Base-by-base conservation (phyloP, 2,888 invertebrate species). In the Drosophila fungiperda region DNA sequence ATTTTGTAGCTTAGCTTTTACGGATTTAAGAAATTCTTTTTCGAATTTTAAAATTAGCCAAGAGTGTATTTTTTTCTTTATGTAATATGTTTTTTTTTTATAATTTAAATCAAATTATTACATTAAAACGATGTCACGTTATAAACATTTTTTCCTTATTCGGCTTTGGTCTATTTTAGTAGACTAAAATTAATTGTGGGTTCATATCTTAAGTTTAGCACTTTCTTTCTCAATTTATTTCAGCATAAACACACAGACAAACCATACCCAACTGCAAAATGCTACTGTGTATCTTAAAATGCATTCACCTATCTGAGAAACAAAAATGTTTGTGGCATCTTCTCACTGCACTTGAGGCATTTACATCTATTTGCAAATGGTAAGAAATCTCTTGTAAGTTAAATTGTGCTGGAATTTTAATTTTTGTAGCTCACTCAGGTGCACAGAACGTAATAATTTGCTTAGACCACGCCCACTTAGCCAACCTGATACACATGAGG, bases 401-500 rank as follows among this genome's bases (percentile, higher is more conserved):
- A 78, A 78, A 78, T 81, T 76, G 62, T 66, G 82, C 32, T 29
- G 63, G 79, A 76, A 82, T 84, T 87, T 81, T 70, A 75, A 87
- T 82, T 84, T 76, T 59, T 66, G 62, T 64, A 54, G 53, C 62
- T 54, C 49, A 65, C 54, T 57, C 38, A 20, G 45, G 20, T 70
- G 71, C 64, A 32, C 49, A n/a, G 32, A 38, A 45, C 26, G n/a
- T 61, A 71, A 48, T 68, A 76, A 72, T 80, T 78, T 76, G 73
- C 29, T 53, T 49, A 48, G 40, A 48, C 48, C 74, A 62, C 62
- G 67, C 68, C 58, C 61, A 66, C 40, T 55, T 33, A 33, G 48
- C 50, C 33, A 20, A 17, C 26, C 40, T 36, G n/a, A 38, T 35
- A 48, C 48, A 71, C 71, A 67, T 70, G 55, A 60, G 54, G 69